Conservation (phyloP, 1,140 invertebrate species). For the Aporrectodea caliginosa region DNA sequence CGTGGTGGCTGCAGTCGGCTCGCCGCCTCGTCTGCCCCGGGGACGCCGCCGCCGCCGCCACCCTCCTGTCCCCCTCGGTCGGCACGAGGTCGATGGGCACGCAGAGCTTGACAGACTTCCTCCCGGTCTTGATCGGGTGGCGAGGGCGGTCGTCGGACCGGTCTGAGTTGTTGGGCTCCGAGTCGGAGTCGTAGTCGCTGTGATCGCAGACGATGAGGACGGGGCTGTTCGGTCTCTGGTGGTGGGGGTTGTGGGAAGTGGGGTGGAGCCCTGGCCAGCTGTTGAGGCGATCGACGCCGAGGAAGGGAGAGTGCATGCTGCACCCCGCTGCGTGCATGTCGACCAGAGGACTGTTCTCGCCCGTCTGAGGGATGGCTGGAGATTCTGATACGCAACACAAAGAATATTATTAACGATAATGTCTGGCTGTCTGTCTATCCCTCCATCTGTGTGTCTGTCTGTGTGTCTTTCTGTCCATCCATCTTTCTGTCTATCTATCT, state of each 20-base stretch:
- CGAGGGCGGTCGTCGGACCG: neutral
- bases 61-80: no score
- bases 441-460: no score
- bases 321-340: no score
- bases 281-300: neutral
- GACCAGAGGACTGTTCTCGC: neutral
- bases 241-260: neutral
- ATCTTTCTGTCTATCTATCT: no score
- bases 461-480: no score
- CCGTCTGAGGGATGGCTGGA: neutral
- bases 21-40: neutral
- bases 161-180: neutral
- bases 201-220: neutral
- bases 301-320: neutral
- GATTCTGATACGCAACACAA: neutral
- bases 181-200: neutral
- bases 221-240: neutral
- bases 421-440: no score
- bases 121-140: neutral
- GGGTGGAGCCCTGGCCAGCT: neutral
- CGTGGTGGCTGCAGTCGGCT: no score
- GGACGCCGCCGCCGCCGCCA: neutral
- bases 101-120: neutral
- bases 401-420: no score
- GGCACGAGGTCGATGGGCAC: neutral